Evolutionary conservation across 2,888 invertebrate species (phyloP).

Genomic region (Villa cingulata): DNA sequence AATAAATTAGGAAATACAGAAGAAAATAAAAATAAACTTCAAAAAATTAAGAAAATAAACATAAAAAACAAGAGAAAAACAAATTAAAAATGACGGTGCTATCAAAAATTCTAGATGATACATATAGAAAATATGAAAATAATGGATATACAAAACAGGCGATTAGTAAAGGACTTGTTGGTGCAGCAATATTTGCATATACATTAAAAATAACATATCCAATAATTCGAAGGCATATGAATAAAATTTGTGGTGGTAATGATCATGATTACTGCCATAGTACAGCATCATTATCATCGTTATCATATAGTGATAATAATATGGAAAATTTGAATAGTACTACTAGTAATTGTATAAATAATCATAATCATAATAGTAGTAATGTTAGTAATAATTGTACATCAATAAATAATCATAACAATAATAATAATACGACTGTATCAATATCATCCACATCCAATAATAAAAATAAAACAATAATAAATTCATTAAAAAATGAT

Average conservation of each 20-base stretch:
- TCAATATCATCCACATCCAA: constrained; percentile 12
- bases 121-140: constrained; percentile 40
- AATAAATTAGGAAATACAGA: no score
- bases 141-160: constrained; percentile 41
- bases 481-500: constrained; percentile 3
- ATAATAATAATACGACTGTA: constrained; percentile 7
- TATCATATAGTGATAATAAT: no score
- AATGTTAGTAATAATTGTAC: not conserved
- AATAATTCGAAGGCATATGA: constrained; percentile 37
- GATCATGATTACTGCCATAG: not conserved
- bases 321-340: not conserved
- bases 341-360: constrained; percentile 13
- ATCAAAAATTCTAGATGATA: constrained; percentile 49
- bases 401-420: constrained; percentile 12
- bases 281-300: no score
- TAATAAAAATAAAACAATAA: constrained; percentile 15
- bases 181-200: constrained; percentile 44
- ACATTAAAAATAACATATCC: constrained; percentile 50
- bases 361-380: constrained; percentile 7
- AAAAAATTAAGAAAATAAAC: not conserved
- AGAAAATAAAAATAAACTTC: not conserved
- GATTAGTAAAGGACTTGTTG: constrained; percentile 47
- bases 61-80: not conserved
- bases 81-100: constrained; percentile 47
- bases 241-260: not conserved